Evolutionary conservation across 2,113 vertebrate genomes (phyloP).

Genomic region (Lynx canadensis): DNA sequence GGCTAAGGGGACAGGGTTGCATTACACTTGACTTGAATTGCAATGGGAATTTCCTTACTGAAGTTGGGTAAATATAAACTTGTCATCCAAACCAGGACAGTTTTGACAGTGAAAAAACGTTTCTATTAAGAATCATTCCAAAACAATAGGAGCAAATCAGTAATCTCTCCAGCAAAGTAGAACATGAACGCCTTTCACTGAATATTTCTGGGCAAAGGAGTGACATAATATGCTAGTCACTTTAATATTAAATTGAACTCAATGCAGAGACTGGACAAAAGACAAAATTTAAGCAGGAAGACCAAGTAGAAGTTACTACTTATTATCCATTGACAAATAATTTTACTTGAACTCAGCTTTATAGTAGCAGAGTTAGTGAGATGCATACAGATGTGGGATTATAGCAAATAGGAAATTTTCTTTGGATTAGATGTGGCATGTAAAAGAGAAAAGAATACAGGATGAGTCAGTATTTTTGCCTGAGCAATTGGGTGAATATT

Average conservation of each 20-base stretch:
- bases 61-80: not conserved
- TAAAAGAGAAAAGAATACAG: not conserved
- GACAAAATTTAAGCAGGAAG: not conserved
- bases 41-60: not conserved
- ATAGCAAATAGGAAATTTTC: not conserved
- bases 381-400: not conserved
- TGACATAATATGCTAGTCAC: not conserved
- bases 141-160: not conserved
- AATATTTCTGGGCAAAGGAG: not conserved
- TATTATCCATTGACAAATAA: not conserved
- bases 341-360: not conserved
- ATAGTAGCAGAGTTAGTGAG: not conserved
- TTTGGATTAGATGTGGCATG: not conserved
- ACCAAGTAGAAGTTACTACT: not conserved
- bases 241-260: not conserved
- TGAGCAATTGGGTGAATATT: not conserved
- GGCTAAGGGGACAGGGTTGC: not conserved
- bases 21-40: not conserved
- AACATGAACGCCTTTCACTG: not conserved
- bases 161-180: not conserved
- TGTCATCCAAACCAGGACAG: not conserved
- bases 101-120: not conserved
- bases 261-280: not conserved
- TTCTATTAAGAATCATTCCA: conserved; percentile 27
- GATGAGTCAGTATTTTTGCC: not conserved